A percentile compares a stretch with the other conserved stretches of the same genome.
These are phyloP conservation scores for Cherax destructor DNA, from an alignment of 1,140 invertebrate genomes.

Conservation along the genomic window DNA sequence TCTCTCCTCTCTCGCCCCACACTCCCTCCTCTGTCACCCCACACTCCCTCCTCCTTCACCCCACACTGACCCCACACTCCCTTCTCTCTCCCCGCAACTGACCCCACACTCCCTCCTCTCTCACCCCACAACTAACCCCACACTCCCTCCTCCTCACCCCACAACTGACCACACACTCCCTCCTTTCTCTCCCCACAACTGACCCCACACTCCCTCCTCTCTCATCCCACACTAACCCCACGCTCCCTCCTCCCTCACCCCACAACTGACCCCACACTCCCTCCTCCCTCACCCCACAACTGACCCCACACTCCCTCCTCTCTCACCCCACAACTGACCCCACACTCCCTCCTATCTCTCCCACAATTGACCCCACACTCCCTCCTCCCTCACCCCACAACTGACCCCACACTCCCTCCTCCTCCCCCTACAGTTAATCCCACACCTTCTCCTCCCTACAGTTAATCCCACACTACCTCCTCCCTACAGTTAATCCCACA, in stretches of 20 bases:
- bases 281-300: not conserved
- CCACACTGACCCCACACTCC: not conserved
- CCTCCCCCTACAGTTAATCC: not conserved
- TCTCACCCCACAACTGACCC: not conserved
- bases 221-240: not conserved
- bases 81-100: not conserved
- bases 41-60: not conserved
- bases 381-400: not conserved
- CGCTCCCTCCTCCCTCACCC: not conserved
- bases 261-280: not conserved
- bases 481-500: no score
- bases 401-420: not conserved
- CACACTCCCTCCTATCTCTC: constrained; percentile 4
- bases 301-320: not conserved
- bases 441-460: no score
- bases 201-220: not conserved
- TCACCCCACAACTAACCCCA: no score
- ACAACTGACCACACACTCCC: no score
- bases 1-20: constrained; percentile 18
- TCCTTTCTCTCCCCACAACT: constrained; percentile 5
- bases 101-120: not conserved
- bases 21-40: not conserved
- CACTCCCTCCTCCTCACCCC: no score
- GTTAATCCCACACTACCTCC: no score
- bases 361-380: no score